Base-by-base conservation (phyloP, 2,113 vertebrate species). In the Gymnobelideus leadbeateri region DNA sequence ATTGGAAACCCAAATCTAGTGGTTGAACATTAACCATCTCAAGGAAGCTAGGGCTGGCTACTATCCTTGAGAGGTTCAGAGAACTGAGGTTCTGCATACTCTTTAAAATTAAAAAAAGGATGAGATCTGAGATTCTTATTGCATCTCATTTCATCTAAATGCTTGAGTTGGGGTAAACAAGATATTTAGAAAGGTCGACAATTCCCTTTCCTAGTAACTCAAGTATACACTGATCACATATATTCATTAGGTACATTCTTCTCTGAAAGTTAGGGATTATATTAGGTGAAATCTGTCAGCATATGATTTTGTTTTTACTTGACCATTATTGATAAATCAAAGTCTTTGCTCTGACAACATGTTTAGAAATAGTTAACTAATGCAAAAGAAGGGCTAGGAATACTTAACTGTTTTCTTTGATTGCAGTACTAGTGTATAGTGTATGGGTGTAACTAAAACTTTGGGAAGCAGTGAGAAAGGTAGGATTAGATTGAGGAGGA, bases 331-430 rank as follows among this genome's bases (percentile, higher is more conserved):
- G 47, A 43, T 47, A 51, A 51, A 2, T 37, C 51, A 43, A 54
- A 50, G 0, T n/a, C 77, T 50, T 93, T 52, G 52, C 52, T 52
- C 19, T 91, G 31, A 47, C 89, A 51, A 28, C 51, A 14, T 0
- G 47, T 68, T 68, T 68, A 68, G 61, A 19, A 89, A 16, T 91
- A n/a, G 25, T 50, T 14, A 4, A 51, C 53, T 84, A 49, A 12
- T 93, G 50, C 89, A 91, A 77, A n/a, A 55, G 91, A 96, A 84
- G 55, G 14, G 89, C 51, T 95, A 93, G 47, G 4, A 19, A 3
- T 8, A 51, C 24, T 77, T 24, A 53, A 14, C 51, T 57, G 3
- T 93, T 91, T 25, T 23, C 19, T 57, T 77, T 84, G 51, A 16
- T 92, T 68, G 31, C 31, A 10, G 2, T 4, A 46, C 24, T n/a